These are phyloP conservation scores for Romanogobio albipinnatus DNA, from an alignment of 2,113 vertebrate species.

Conservation along the genomic window DNA sequence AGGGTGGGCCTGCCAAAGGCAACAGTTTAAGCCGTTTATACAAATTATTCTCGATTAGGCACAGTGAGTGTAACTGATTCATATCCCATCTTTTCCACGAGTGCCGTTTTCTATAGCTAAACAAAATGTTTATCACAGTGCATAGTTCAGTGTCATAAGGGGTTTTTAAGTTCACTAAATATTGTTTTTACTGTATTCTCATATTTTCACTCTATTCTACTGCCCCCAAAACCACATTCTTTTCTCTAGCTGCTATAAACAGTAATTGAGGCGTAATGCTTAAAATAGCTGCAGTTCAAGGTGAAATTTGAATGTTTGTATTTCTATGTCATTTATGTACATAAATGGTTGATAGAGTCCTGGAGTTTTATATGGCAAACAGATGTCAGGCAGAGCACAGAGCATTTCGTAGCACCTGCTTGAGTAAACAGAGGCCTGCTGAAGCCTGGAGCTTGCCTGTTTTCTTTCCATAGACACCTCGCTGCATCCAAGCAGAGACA, in stretches of 20 bases:
- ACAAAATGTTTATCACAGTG: constrained; percentile 31
- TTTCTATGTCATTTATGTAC: constrained; percentile 69
- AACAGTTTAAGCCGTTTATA: constrained; percentile 62
- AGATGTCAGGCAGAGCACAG: constrained; percentile 71
- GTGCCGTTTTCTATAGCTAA: constrained; percentile 17
- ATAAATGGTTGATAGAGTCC: constrained; percentile 68
- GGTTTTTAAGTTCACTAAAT: not conserved
- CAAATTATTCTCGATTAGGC: constrained; percentile 51
- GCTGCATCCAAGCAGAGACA: constrained; percentile 67
- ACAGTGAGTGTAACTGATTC: constrained; percentile 46
- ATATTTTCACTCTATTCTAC: constrained; percentile 16
- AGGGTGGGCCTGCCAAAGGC: constrained; percentile 66
- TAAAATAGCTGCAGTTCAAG: constrained; percentile 64
- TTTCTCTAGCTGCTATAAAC: constrained; percentile 30
- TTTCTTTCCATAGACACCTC: constrained; percentile 70
- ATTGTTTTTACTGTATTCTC: constrained; percentile 17
- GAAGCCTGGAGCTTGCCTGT: constrained; percentile 57
- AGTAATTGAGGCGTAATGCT: constrained; percentile 52
- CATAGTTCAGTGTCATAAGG: not conserved
- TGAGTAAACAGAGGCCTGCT: constrained; percentile 79
- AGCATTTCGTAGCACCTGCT: constrained; percentile 74
- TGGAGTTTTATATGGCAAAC: constrained; percentile 78
- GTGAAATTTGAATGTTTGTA: constrained; percentile 68
- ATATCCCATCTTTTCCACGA: not conserved
- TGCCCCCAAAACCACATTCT: not conserved